Evolutionary conservation across 1,140 invertebrate genomes (phyloP).

Genomic region (Macrobrachium nipponense): DNA sequence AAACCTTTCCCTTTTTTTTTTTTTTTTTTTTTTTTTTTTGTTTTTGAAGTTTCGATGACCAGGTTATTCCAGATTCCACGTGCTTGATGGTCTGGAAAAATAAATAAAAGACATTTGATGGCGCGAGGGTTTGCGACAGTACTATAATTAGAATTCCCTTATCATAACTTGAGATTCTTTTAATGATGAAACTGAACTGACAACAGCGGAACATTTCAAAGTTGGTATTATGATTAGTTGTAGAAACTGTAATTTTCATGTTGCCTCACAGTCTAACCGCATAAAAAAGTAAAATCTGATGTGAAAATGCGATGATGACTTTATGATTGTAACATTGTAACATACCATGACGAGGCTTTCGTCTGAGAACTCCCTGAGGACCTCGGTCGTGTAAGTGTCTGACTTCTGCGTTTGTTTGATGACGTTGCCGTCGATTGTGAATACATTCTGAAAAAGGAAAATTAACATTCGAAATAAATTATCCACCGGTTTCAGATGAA

Average conservation of each 20-base stretch:
- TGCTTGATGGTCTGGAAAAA: slow-evolving; percentile 38
- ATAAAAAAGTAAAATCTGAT: too few species aligned
- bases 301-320: too few species aligned
- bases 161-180: neutral
- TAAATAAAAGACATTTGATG: neutral
- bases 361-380: slow-evolving; percentile 37
- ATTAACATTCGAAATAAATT: neutral
- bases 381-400: slow-evolving; percentile 9
- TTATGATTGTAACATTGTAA: too few species aligned
- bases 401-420: slow-evolving; percentile 34
- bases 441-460: slow-evolving; percentile 35
- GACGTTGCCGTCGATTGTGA: slow-evolving; percentile 24
- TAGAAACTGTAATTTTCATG: neutral
- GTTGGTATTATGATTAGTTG: neutral
- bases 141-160: neutral
- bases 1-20: too few species aligned
- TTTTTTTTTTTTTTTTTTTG: too few species aligned
- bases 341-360: slow-evolving; percentile 32
- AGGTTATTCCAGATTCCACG: slow-evolving; percentile 32
- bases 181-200: too few species aligned
- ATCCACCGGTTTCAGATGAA: neutral
- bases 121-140: too few species aligned
- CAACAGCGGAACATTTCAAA: neutral
- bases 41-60: slow-evolving; percentile 51
- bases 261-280: too few species aligned